phyloP scores from a whole-genome alignment of 2,888 invertebrate species.

The Oscheius sp. region DNA sequence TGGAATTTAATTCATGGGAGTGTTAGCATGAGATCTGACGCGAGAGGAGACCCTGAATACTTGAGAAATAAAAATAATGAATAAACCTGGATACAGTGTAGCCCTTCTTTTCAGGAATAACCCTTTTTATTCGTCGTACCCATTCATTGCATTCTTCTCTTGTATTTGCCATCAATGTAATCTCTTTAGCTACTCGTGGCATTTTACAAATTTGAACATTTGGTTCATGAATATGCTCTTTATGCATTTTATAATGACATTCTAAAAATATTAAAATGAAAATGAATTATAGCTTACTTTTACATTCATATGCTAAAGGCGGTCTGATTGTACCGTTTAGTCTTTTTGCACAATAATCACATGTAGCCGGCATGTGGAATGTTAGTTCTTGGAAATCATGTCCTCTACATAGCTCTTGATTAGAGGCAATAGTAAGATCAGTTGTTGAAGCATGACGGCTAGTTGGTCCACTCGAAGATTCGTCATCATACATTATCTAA shows the following conservation, averaged over 20 bases:
- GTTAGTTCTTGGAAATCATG: conserved; percentile 77
- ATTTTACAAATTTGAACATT: conserved; percentile 53
- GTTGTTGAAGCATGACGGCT: conserved; percentile 52
- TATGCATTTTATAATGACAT: conserved; percentile 79
- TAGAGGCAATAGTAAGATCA: conserved; percentile 42
- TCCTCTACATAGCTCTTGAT: conserved; percentile 45
- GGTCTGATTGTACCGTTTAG: conserved; percentile 94
- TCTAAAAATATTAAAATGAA: conserved; percentile 30
- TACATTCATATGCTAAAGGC: conserved; percentile 94
- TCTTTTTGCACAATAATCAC: conserved; percentile 95
- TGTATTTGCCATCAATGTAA: conserved; percentile 86
- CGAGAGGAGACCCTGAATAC: conserved; percentile 31
- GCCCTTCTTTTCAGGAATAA: conserved; percentile 31
- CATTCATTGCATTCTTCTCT: conserved; percentile 89
- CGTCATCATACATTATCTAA: conserved; percentile 90
- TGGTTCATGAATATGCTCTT: conserved; percentile 80
- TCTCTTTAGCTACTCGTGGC: conserved; percentile 76
- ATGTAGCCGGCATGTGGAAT: conserved; percentile 75
- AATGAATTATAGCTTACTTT: conserved; percentile 77
- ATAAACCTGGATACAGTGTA: conserved; percentile 36
- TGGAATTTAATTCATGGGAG: conserved; percentile 1
- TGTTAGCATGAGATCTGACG: conserved; percentile 23
- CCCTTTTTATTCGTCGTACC: conserved; percentile 86
- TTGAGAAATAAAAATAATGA: background rate
- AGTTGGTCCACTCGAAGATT: conserved; percentile 77